phyloP scores from a whole-genome alignment of 2,888 invertebrate genomes.

The Chymomyza caudatula region DNA sequence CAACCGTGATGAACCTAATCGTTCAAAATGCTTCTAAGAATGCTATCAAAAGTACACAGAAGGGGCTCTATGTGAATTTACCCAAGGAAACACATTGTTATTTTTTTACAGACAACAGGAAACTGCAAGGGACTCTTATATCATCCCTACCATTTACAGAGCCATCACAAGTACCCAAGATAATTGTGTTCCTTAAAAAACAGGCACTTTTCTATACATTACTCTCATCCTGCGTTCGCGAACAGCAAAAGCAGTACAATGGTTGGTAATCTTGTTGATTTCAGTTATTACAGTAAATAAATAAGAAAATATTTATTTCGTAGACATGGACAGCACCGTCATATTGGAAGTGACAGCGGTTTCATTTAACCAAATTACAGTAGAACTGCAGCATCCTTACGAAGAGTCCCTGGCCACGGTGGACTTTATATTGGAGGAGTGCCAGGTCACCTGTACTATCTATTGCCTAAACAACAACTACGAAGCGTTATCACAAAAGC shows the following conservation, averaged over 20 bases:
- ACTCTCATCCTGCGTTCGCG: slow-evolving; percentile 91
- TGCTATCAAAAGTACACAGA: slow-evolving; percentile 85
- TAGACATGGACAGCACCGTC: slow-evolving; percentile 79
- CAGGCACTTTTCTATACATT: slow-evolving; percentile 95
- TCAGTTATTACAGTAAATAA: not conserved
- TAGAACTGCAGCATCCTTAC: slow-evolving; percentile 94
- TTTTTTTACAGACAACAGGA: slow-evolving; percentile 90
- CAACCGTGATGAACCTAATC: slow-evolving; percentile 81
- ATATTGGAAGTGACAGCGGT: slow-evolving; percentile 95
- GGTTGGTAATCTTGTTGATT: slow-evolving; percentile 79
- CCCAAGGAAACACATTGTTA: slow-evolving; percentile 97
- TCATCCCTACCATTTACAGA: slow-evolving; percentile 93
- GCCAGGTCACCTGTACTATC: slow-evolving; percentile 87
- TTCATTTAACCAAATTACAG: slow-evolving; percentile 92
- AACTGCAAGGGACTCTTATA: slow-evolving; percentile 80
- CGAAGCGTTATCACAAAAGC: slow-evolving; percentile 76
- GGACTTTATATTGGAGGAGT: slow-evolving; percentile 91
- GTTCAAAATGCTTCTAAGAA: slow-evolving; percentile 88
- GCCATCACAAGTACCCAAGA: slow-evolving; percentile 93
- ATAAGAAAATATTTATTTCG: not conserved
- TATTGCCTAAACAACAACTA: slow-evolving; percentile 82
- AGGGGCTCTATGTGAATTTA: slow-evolving; percentile 91
- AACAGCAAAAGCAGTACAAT: slow-evolving; percentile 84
- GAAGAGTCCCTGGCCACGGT: slow-evolving; percentile 96
- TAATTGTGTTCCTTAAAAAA: slow-evolving; percentile 89